Conservation (phyloP, 2,888 invertebrate genomes). For the Pristionchus fissidentatus region DNA sequence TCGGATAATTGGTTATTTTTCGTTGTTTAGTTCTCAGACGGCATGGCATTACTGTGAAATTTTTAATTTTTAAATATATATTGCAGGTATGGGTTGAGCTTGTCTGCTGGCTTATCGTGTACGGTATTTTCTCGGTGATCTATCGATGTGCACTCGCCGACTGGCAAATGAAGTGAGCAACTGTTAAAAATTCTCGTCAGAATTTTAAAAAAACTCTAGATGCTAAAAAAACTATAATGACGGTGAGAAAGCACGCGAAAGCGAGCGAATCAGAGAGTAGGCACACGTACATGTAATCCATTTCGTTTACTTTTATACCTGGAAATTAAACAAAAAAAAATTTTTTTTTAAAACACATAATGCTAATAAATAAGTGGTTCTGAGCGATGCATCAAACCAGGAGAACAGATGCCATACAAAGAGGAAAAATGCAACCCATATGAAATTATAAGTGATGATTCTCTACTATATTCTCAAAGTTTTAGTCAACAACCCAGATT, state of each 20-base stretch:
- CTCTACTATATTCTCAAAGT: too few species aligned
- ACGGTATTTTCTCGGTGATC: conserved; percentile 43
- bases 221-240: not conserved
- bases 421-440: too few species aligned
- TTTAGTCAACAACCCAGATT: too few species aligned
- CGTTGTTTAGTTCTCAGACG: too few species aligned
- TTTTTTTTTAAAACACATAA: too few species aligned
- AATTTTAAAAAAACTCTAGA: not conserved
- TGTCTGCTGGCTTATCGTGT: conserved; percentile 19
- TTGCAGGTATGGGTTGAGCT: conserved; percentile 16
- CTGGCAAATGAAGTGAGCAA: conserved; percentile 33
- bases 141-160: conserved; percentile 38
- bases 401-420: too few species aligned
- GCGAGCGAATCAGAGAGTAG: not conserved
- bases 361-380: too few species aligned
- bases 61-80: not conserved
- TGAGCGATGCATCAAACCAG: too few species aligned
- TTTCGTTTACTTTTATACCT: too few species aligned
- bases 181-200: not conserved
- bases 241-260: not conserved
- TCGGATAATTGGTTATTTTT: not conserved
- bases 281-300: too few species aligned
- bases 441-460: too few species aligned
- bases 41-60: not conserved
- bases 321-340: too few species aligned